Evolutionary conservation across 2,888 invertebrate genomes (phyloP), one percentile per base, ranked within the genome.

Genomic region (Brenthis daphne): DNA sequence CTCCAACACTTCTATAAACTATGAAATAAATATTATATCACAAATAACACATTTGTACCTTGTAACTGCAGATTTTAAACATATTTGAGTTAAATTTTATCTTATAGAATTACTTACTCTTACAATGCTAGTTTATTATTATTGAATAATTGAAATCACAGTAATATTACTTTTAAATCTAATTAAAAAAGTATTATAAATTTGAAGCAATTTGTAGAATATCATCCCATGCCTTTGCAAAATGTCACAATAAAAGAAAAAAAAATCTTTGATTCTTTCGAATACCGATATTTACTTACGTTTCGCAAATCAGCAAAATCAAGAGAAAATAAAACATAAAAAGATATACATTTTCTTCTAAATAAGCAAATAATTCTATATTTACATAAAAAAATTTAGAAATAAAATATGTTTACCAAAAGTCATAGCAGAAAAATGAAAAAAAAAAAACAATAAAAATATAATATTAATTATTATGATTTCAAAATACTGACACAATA

Each of bases 1-100:
- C 67, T 69, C 66, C 53, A 72, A 76, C 72, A 74, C 75, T 77
- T 72, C 74, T 65, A 75, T 78, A 78, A 70, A 78, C 73, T 77
- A 77, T 76, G 67, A 77, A 82, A 79, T 78, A 82, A 79, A 82
- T 80, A 82, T 79, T 74, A 79, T 87, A 87, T 88, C 87, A 88
- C 86, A 85, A 77, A 76, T 79, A 83, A 84, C 78, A 77, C 75
- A 81, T 80, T 89, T 89, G 88, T 88, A 88, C 88, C 84, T 82
- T 78, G 71, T 68, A 64, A 64, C 56, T 63, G 56, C 47, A 43
- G 13, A 50, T 33, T 37, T 48, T 51, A 54, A 48, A 53, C 11
- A 53, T 57, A 64, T 43, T 29, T 50, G 6, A 65, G 29, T 65
- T 33, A 50, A 20, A 56, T 53, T n/a, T n/a, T 53, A 53, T 0